Conservation (phyloP, 64 coral and sea anemone species). For the Dendrophyllia cribrosa region DNA sequence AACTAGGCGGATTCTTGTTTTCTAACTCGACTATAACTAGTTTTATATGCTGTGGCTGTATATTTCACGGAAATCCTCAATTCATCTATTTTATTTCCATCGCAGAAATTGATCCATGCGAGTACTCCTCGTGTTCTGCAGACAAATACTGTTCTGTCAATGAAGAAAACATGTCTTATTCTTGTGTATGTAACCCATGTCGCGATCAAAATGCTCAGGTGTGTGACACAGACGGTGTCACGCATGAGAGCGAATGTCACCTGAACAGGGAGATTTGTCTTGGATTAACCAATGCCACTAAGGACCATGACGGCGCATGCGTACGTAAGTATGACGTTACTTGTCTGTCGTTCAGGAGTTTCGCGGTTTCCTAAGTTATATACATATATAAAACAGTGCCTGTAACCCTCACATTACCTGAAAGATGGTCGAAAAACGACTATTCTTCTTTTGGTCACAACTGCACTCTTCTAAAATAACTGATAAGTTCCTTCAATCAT, state of each 20-base stretch:
- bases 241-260: not conserved
- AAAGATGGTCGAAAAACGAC: too few relatives aligned
- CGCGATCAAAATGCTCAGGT: not conserved
- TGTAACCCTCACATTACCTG: too few relatives aligned
- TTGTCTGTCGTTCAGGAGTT: too few relatives aligned
- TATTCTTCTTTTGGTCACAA: too few relatives aligned
- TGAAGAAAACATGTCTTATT: not conserved
- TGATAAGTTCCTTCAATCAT: too few relatives aligned
- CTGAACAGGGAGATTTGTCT: not conserved
- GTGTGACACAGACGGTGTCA: not conserved
- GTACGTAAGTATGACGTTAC: not conserved
- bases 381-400: too few relatives aligned
- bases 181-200: not conserved
- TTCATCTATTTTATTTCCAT: too few relatives aligned
- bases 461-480: too few relatives aligned
- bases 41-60: too few relatives aligned
- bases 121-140: not conserved
- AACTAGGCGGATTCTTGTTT: too few relatives aligned
- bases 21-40: too few relatives aligned
- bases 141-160: not conserved
- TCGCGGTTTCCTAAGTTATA: too few relatives aligned
- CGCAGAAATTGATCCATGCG: constrained; percentile 9
- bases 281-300: not conserved
- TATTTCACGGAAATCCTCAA: not conserved
- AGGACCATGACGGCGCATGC: not conserved